Percentiles rank a stretch among this genome's conserved stretches.
Conservation (phyloP, 2,888 invertebrate genomes). For the Physocephala rufipes region DNA sequence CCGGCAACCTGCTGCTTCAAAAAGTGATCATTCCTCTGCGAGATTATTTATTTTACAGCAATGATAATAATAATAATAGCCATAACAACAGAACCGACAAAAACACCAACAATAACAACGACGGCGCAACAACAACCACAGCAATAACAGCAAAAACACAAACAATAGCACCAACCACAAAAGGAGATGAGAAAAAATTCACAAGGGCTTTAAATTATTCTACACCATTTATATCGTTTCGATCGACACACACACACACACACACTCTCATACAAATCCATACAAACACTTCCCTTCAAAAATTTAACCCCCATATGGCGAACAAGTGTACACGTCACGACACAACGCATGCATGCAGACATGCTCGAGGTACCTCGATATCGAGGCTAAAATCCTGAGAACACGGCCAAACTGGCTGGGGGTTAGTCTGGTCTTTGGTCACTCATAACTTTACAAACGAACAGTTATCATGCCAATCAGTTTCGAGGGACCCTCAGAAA, state of each 20-base stretch:
- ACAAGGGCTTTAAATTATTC: constrained; percentile 31
- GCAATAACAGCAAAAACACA: background rate
- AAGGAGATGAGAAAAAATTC: too few species aligned
- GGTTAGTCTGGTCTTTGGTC: constrained; percentile 29
- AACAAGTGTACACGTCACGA: background rate
- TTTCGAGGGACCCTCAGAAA: too few species aligned
- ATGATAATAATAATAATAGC: background rate
- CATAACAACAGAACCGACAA: too few species aligned
- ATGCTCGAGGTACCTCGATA: background rate
- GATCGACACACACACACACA: constrained; percentile 12
- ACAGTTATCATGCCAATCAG: too few species aligned
- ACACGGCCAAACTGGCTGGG: too few species aligned
- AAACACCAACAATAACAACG: too few species aligned
- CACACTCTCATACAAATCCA: constrained; percentile 4
- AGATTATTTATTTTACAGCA: background rate
- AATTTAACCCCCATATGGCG: background rate
- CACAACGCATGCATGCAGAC: background rate
- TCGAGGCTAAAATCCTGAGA: constrained; percentile 13
- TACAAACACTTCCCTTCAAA: constrained; percentile 6
- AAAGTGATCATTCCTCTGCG: constrained; percentile 34
- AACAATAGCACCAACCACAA: too few species aligned
- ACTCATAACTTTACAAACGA: background rate
- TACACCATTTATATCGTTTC: too few species aligned
- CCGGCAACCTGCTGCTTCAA: constrained; percentile 39
- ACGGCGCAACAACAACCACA: constrained; percentile 1